Evolutionary conservation across 2,797 vertebrate genomes (phyloP), one percentile per base, ranked within the genome.

Genomic region (Anguilla marmorata): DNA sequence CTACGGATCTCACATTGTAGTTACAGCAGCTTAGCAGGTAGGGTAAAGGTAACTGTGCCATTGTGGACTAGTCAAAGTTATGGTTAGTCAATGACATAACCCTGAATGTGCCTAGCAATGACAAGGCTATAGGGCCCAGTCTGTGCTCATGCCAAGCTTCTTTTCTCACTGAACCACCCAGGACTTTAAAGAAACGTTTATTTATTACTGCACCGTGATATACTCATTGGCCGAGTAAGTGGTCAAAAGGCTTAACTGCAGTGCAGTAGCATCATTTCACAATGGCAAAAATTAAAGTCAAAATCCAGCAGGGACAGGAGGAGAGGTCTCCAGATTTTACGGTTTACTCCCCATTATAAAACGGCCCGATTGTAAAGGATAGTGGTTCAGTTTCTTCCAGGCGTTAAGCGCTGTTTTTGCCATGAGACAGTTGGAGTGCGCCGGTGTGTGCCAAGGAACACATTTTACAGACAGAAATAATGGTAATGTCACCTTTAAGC

Each of bases 391-490:
- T 95, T 95, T 95, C 94, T 95, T 96, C 94, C 94, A 93, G 95
- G 94, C 93, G 94, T 95, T 95, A 95, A 96, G 94, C 93, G 96
- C 97, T 95, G 95, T 95, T 96, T 95, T 95, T 94, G 27, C 94
- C 94, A 93, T 92, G 94, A 96, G 96, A 96, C 96, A 96, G 96
- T 95, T 95, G 93, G 95, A 96, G 95, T 95, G 94, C 96, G 33
- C 14, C 69, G 94, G 94, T 95, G 95, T 95, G 95, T 96, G 96
- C 96, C 96, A 97, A 97, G 95, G 95, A 97, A 97, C 96, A 97
- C 96, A 97, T 96, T 97, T 97, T 97, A 97, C 96, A 97, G 97
- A 97, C 96, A 96, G 96, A 97, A 97, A 97, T 97, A 97, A 96
- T 96, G 95, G 94, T 95, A 97, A 97, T 96, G 96, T 97, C 96